Percentiles rank a stretch among this genome's conserved stretches.
Evolutionary conservation across 2,888 invertebrate species (phyloP).

Genomic region (Gnatocerus cornutus): DNA sequence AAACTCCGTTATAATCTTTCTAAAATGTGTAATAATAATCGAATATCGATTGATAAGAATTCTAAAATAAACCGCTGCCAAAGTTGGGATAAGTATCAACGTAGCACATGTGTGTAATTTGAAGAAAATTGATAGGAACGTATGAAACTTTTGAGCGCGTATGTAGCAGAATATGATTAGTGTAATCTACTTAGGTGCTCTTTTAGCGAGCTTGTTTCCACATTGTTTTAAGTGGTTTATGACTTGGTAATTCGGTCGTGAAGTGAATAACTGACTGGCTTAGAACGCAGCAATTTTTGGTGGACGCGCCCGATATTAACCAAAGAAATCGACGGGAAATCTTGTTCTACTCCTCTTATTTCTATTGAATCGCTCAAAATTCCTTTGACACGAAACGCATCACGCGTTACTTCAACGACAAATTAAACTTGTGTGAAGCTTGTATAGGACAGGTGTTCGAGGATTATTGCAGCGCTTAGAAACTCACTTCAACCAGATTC

Average conservation of each 20-base stretch:
- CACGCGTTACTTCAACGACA: slow-evolving; percentile 38
- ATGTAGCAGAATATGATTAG: slow-evolving; percentile 19
- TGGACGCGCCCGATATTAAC: slow-evolving; percentile 45
- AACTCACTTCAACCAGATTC: slow-evolving; percentile 32
- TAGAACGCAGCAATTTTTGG: slow-evolving; percentile 30
- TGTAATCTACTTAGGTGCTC: slow-evolving; percentile 27
- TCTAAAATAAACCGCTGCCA: neutral
- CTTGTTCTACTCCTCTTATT: slow-evolving; percentile 35
- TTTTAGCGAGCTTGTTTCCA: slow-evolving; percentile 25
- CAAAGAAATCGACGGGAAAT: slow-evolving; percentile 18
- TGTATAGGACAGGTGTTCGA: slow-evolving; percentile 38
- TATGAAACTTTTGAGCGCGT: slow-evolving; percentile 21
- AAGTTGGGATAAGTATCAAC: slow-evolving; percentile 10
- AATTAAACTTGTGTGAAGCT: slow-evolving; percentile 42
- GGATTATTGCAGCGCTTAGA: slow-evolving; percentile 42
- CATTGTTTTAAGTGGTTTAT: slow-evolving; percentile 41
- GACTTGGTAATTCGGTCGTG: slow-evolving; percentile 31
- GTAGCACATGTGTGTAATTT: slow-evolving; percentile 27
- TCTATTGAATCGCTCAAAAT: slow-evolving; percentile 18
- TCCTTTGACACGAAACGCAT: slow-evolving; percentile 29
- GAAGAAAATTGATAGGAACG: slow-evolving; percentile 21
- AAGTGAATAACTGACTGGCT: slow-evolving; percentile 18
- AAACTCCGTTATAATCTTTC: no score
- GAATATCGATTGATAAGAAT: no score
- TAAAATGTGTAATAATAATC: no score